A percentile compares a stretch with the other conserved stretches of the same genome.
phyloP scores from a whole-genome alignment of 1,140 invertebrate species.

The Drosophila pallidifrons region DNA sequence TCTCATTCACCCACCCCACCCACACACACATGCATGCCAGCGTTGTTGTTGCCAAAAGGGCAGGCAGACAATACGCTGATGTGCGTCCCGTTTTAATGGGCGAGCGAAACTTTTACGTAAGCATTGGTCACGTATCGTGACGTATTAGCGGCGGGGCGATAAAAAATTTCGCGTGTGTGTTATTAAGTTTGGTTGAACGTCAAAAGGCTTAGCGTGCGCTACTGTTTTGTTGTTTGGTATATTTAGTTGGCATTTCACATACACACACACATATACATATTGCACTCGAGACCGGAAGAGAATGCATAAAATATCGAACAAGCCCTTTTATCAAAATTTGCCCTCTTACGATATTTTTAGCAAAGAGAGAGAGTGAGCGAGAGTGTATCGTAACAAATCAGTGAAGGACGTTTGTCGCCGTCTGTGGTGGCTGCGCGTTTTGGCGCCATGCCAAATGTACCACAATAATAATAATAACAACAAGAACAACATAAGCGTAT shows the following conservation, averaged over 20 bases:
- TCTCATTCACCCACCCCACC: slow-evolving; percentile 8
- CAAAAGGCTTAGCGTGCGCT: slow-evolving; percentile 26
- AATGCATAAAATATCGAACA: slow-evolving; percentile 16
- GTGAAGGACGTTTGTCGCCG: slow-evolving; percentile 39
- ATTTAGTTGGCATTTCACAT: slow-evolving; percentile 25
- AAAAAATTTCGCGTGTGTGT: slow-evolving; percentile 75
- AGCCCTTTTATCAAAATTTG: slow-evolving; percentile 31
- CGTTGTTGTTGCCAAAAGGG: slow-evolving; percentile 42
- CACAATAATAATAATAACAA: slow-evolving; percentile 13
- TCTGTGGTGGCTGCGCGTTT: slow-evolving; percentile 32
- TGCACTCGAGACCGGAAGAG: slow-evolving; percentile 14
- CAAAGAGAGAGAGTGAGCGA: slow-evolving; percentile 1
- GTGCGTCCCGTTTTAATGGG: slow-evolving; percentile 4
- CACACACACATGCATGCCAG: slow-evolving; percentile 3
- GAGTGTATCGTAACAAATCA: background rate
- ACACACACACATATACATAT: background rate
- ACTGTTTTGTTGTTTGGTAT: slow-evolving; percentile 17
- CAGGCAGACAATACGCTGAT: slow-evolving; percentile 16
- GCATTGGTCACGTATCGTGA: slow-evolving; percentile 63
- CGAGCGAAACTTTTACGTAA: slow-evolving; percentile 61
- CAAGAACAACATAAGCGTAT: slow-evolving; percentile 35
- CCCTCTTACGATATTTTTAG: slow-evolving; percentile 40
- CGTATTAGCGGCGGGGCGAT: slow-evolving; percentile 70
- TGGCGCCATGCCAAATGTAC: slow-evolving; percentile 40
- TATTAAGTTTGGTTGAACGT: slow-evolving; percentile 49